phyloP scores from a whole-genome alignment of 2,113 vertebrate species.

The Tonatia bakeri region DNA sequence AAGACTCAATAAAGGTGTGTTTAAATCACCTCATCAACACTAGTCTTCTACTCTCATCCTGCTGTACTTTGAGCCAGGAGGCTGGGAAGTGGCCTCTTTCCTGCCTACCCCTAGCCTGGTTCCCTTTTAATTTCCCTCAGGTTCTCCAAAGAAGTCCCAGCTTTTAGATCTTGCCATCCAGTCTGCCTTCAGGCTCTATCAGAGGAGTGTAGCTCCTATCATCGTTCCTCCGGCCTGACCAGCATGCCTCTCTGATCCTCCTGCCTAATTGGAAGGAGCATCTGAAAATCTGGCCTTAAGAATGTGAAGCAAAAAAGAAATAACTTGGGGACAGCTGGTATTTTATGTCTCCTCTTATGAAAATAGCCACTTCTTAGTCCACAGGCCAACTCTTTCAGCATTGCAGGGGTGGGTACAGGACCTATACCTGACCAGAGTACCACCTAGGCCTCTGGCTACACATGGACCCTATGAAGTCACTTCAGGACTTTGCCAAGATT shows the following conservation, averaged over 20 bases:
- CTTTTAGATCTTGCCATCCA: not conserved
- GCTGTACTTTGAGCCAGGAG: not conserved
- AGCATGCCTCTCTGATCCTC: not conserved
- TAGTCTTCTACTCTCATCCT: not conserved
- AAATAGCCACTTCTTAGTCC: not conserved
- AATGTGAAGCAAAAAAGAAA: not conserved
- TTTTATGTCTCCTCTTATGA: not conserved
- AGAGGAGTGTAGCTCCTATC: not conserved
- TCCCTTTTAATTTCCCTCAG: not conserved
- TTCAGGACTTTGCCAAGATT: not conserved
- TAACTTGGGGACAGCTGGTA: not conserved
- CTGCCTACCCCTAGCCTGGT: not conserved
- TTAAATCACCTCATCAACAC: slow-evolving; percentile 31
- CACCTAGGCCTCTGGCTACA: not conserved
- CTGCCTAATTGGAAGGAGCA: not conserved
- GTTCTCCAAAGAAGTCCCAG: not conserved
- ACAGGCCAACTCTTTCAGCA: not conserved
- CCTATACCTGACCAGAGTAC: not conserved
- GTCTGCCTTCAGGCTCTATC: not conserved
- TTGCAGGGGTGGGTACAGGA: not conserved
- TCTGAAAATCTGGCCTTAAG: not conserved
- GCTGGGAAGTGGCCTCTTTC: not conserved
- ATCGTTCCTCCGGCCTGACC: not conserved
- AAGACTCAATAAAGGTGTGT: slow-evolving; percentile 67
- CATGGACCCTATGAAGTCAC: not conserved